phyloP scores from a whole-genome alignment of 2,113 vertebrate species.

The Psilopsiagon aurifrons region DNA sequence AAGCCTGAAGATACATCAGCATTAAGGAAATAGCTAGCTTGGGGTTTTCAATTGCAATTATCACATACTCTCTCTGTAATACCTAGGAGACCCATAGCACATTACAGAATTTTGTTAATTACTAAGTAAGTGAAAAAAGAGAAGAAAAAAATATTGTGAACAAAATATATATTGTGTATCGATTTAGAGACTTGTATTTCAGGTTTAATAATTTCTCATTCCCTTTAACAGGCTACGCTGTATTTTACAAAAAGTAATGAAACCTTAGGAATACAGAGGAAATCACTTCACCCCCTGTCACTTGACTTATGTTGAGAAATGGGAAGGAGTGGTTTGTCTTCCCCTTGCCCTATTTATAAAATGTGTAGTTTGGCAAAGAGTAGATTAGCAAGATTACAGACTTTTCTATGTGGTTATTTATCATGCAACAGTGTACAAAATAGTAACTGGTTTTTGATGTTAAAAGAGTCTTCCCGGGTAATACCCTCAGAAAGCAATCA shows the following conservation, averaged over 20 bases:
- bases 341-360: not conserved
- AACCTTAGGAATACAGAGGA: not conserved
- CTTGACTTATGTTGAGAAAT: conserved; percentile 19
- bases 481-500: not conserved
- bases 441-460: not conserved
- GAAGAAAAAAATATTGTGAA: not conserved
- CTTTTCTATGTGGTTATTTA: conserved; percentile 1
- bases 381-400: conserved; percentile 29
- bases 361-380: conserved; percentile 4
- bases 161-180: conserved; percentile 2
- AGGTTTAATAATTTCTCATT: conserved; percentile 39
- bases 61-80: not conserved
- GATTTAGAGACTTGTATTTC: conserved; percentile 19
- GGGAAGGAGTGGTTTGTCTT: not conserved
- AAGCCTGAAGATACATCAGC: conserved; percentile 25
- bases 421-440: not conserved
- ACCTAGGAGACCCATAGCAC: conserved; percentile 19
- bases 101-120: conserved; percentile 58
- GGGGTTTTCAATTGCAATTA: conserved; percentile 52
- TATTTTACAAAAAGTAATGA: conserved; percentile 7
- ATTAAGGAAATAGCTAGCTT: conserved; percentile 51
- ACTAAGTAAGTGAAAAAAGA: not conserved
- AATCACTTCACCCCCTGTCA: conserved; percentile 3
- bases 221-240: not conserved
- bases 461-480: not conserved